Conservation (phyloP, 1,140 invertebrate genomes). For the Dreissena polymorpha region DNA sequence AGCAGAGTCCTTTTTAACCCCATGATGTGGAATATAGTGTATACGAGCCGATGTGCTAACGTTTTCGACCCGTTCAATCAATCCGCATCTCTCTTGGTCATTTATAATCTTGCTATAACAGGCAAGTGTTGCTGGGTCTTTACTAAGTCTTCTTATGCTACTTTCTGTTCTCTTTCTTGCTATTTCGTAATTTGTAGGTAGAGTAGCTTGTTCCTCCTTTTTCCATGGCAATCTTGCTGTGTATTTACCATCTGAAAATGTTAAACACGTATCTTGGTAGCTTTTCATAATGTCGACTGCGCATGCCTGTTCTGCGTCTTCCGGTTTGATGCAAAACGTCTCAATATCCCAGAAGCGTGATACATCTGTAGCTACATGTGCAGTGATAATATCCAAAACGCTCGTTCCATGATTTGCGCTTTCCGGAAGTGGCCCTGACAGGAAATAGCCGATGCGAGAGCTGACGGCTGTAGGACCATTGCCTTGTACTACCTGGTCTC, state of each 20-base stretch:
- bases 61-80: conserved; percentile 33
- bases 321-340: conserved; percentile 1
- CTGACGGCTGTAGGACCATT: conserved; percentile 50
- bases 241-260: conserved; percentile 36
- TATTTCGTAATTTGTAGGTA: conserved; percentile 17
- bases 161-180: conserved; percentile 28
- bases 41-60: neutral
- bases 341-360: conserved; percentile 53
- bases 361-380: conserved; percentile 15
- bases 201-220: conserved; percentile 14
- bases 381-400: conserved; percentile 15
- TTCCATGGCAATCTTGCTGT: conserved; percentile 52
- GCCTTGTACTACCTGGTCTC: conserved; percentile 23
- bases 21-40: conserved; percentile 50
- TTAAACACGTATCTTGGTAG: conserved; percentile 26
- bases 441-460: conserved; percentile 48
- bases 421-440: conserved; percentile 28
- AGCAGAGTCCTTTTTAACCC: conserved; percentile 51
- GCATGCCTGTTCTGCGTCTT: neutral
- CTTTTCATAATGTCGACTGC: neutral
- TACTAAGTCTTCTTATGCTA: conserved; percentile 19
- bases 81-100: conserved; percentile 38
- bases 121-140: conserved; percentile 36
- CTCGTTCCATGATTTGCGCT: neutral
- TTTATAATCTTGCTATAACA: conserved; percentile 36